These are phyloP conservation scores for Rotaria magnacalcarata DNA, from an alignment of 2,888 invertebrate genomes.

Conservation along the genomic window DNA sequence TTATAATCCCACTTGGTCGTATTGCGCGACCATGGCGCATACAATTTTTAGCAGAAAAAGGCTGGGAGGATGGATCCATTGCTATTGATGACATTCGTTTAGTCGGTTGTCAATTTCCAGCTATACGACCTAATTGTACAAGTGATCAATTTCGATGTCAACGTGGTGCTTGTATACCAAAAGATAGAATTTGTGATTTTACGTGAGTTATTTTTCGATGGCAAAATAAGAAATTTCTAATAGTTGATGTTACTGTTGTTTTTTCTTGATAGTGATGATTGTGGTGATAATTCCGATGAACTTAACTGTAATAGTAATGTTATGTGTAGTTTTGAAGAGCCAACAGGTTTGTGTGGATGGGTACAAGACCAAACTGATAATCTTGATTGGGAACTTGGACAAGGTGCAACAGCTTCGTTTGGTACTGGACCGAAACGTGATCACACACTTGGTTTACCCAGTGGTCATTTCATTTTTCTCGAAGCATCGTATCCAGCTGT, in stretches of 20 bases:
- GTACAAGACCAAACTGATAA: constrained; percentile 25
- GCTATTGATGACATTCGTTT: constrained; percentile 42
- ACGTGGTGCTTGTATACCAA: constrained; percentile 51
- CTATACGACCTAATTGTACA: constrained; percentile 48
- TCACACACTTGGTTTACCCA: constrained; percentile 13
- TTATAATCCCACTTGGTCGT: constrained; percentile 35
- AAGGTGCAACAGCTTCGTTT: constrained; percentile 48
- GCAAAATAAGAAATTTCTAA: no score
- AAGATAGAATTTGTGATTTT: constrained; percentile 44
- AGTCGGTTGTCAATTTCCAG: constrained; percentile 49
- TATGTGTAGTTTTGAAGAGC: constrained; percentile 47
- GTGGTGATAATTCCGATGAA: constrained; percentile 46
- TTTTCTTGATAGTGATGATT: constrained; percentile 37
- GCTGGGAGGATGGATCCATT: background rate
- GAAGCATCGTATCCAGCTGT: background rate
- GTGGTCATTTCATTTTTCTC: background rate
- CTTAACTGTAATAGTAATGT: constrained; percentile 36
- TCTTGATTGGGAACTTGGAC: constrained; percentile 53
- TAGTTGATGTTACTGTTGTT: background rate
- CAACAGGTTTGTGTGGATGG: constrained; percentile 46
- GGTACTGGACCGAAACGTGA: constrained; percentile 51
- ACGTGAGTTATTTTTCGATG: constrained; percentile 11
- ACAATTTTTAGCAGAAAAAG: constrained; percentile 10
- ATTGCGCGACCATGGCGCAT: constrained; percentile 35
- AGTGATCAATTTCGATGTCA: constrained; percentile 51